Base-by-base conservation (phyloP, 2,113 vertebrate species). In the Prolemur simus region DNA sequence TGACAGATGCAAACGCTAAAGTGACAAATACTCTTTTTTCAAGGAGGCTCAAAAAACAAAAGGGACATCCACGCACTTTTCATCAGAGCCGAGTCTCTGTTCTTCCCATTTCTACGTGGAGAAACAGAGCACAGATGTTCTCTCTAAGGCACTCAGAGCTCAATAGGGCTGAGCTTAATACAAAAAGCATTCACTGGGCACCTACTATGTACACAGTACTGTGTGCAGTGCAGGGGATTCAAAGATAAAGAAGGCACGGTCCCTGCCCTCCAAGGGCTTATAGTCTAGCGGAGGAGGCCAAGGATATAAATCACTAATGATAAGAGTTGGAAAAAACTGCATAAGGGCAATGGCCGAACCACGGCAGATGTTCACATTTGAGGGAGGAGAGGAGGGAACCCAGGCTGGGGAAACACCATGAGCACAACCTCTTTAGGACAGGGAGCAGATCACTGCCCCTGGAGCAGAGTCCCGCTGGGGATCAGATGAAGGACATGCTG, bases 11-110 rank as follows among this genome's bases (percentile, higher is more conserved):
- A 80, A 21, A 80, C 2, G 18, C 5, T 58, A 45, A 66, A 76
- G 45, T 42, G 34, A 34, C 39, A 87, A 56, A 42, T 29, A 29
- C 47, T 83, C 39, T 52, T 58, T 85, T 66, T 66, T 73, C 39
- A 69, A 71, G 60, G 47, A 96, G 23, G 3, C 34, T 58, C 45
- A 45, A 39, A 77, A 86, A 3, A 89, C 64, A 86, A 96, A 69
- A 94, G 42, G 27, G 76, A 56, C 9, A 64, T 5, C 8, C 20
- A 64, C 29, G 37, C 27, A 2, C 17, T 76, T 66, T 39, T 77
- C 47, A 52, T 58, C 15, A 10, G 20, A 95, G 47, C 7, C 13
- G 25, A 39, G 21, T 52, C 45, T n/a, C 39, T 29, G 20, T 49
- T 42, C 45, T 74, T 82, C 34, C 39, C 17, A 10, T 54, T 18